These are phyloP conservation scores for Peromyscus melanophrys DNA, from an alignment of 2,797 vertebrate genomes.

Conservation along the genomic window DNA sequence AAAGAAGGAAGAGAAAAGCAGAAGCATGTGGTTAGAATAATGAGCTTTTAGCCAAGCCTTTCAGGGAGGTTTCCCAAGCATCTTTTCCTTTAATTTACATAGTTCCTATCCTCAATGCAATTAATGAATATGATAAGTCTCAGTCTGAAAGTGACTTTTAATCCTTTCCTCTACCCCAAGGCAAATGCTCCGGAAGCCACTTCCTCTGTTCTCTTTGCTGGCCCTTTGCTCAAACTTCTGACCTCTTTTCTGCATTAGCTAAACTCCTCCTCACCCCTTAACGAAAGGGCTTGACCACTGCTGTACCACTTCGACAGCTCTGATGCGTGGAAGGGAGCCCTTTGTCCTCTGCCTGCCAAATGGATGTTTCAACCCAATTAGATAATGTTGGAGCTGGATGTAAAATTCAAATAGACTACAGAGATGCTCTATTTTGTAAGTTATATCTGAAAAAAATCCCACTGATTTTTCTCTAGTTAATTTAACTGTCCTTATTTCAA, in stretches of 20 bases:
- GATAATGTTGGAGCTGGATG: not conserved
- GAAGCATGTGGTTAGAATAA: not conserved
- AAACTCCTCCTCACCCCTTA: rapidly evolving
- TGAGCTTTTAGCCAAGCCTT: not conserved
- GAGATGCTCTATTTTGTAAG: conserved; percentile 18
- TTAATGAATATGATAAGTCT: not conserved
- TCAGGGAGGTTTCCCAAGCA: not conserved
- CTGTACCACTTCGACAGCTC: not conserved
- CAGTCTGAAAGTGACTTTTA: not conserved
- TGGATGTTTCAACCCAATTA: conserved; percentile 17
- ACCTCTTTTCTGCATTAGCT: not conserved
- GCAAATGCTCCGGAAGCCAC: not conserved
- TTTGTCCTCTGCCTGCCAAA: not conserved
- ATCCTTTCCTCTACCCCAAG: not conserved
- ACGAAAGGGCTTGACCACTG: not conserved
- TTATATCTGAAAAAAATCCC: not conserved
- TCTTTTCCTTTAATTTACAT: not conserved
- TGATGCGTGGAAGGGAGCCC: not conserved
- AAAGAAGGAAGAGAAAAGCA: not conserved
- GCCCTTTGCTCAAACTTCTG: not conserved
- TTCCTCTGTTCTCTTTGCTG: not conserved
- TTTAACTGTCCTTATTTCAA: conserved; percentile 45
- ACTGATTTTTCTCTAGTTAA: conserved; percentile 55
- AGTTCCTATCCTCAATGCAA: not conserved
- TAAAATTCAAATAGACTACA: conserved; percentile 36